Base-by-base conservation (phyloP, 2,797 vertebrate genomes). In the Pseudotriccus pelzelni region DNA sequence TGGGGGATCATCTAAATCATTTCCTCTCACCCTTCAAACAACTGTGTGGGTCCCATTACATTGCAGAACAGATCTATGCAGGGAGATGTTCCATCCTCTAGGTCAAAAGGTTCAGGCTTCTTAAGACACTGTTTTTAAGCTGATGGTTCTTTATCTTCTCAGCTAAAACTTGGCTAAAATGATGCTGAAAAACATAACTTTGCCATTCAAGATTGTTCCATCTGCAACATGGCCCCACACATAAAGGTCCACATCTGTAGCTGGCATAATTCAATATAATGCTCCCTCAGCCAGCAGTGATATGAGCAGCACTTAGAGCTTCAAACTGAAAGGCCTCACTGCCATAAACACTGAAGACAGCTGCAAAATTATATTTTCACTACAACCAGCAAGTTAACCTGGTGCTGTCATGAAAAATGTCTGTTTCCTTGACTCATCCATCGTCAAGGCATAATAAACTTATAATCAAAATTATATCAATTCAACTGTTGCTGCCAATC, bases 401-500 rank as follows among this genome's bases (percentile, higher is more conserved):
- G 93, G 72, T 89, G 73, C 93, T 81, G 74, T 90, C 74, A 77
- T 62, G 82, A 94, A 95, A 92, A 94, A 94, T 64, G 79, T 81
- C 95, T 90, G 84, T 95, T 97, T 90, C 78, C 78, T 96, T 94
- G 93, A 95, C 86, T 93, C 96, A 94, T 96, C 96, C 85, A 94
- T 95, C 97, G 10, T 87, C 94, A 91, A 93, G 84, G 68, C 89
- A 90, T 95, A 96, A 97, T 95, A 96, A 97, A 95, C 87, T 85
- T 90, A 78, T 90, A 95, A 96, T 96, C 90, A 97, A 96, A 98
- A 96, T 92, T 46, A 83, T 93, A 86, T 93, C 85, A 94, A 81
- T 95, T 89, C 76, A 95, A 75, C 89, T 81, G 76, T 63, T 82
- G 68, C 84, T 97, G 96, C 88, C 96, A 95, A 86, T 92, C 92